Base-by-base conservation (phyloP, 2,888 invertebrate species). In the Drosophila kambysellisi region DNA sequence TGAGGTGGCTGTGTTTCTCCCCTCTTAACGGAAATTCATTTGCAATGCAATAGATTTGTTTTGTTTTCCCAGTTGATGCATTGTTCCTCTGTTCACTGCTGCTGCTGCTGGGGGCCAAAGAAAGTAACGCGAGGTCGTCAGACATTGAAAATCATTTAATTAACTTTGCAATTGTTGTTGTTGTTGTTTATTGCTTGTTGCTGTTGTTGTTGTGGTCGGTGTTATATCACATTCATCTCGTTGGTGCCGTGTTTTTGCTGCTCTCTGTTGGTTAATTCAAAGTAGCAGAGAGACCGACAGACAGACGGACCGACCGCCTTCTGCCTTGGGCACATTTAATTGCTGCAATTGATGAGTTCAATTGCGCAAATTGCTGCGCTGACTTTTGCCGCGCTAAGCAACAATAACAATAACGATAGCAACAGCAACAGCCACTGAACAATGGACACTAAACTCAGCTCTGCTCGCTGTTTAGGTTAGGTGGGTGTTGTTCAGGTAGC, bases 281-380 rank as follows among this genome's bases (percentile, higher is more conserved):
- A 64, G 72, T 74, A 65, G 60, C 82, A 68, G 65, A 64, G 46
- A 35, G 35, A 70, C 71, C 32, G 79, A 30, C 61, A 39, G 71
- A 29, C 48, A 20, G 20, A 33, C 30, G 11, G 20, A 33, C 12
- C 25, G 58, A 39, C 66, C 70, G 43, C 43, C 43, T 57, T 41
- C 57, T 74, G 88, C 76, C 76, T 65, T 64, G 76, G 79, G 73
- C 81, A 81, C 79, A 89, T 86, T 91, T 91, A 91, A 88, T 91
- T 88, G 90, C 81, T 72, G 80, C 83, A 89, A 88, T 91, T 90
- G 88, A 88, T 90, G 88, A 83, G 86, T 83, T 83, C 89, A 88
- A 90, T 90, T 90, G 89, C 78, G 90, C 82, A 81, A 90, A 88
- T 86, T 86, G 84, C 81, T 73, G 66, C 74, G 70, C 54, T 90